Conservation (phyloP, 1,140 invertebrate species). For the Camponotus floridanus region DNA sequence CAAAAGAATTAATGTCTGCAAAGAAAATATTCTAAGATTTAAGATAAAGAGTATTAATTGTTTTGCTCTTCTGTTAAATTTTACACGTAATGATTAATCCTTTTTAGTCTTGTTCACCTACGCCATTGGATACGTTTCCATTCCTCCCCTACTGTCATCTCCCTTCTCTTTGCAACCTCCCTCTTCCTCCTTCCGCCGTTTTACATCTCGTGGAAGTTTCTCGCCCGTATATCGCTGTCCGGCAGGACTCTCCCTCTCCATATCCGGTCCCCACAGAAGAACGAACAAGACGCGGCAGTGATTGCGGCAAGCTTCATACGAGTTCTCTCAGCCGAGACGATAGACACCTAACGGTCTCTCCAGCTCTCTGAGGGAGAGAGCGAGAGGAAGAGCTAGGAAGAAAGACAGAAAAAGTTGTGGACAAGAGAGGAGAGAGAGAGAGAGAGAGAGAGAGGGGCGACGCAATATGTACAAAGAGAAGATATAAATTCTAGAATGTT, state of each 20-base stretch:
- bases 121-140: slow-evolving; percentile 57
- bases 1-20: background rate
- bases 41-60: background rate
- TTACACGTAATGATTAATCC: background rate
- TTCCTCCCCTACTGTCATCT: background rate
- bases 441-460: background rate
- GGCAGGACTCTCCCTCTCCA: slow-evolving; percentile 39
- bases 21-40: slow-evolving; percentile 7
- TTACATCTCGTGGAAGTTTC: slow-evolving; percentile 54
- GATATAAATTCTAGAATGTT: slow-evolving; percentile 37
- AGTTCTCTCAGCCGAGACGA: slow-evolving; percentile 62
- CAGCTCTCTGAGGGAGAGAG: slow-evolving; percentile 78
- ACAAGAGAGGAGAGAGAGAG: background rate
- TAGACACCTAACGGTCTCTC: slow-evolving; percentile 45
- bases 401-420: slow-evolving; percentile 35
- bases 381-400: slow-evolving; percentile 62
- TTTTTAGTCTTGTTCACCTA: slow-evolving; percentile 23
- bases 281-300: slow-evolving; percentile 18
- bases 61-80: background rate
- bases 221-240: slow-evolving; percentile 38
- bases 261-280: slow-evolving; percentile 52
- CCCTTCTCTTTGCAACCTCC: background rate
- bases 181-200: background rate
- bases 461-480: background rate
- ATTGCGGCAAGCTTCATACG: slow-evolving; percentile 8